phyloP scores from a whole-genome alignment of 1,140 invertebrate species.

The Papilio xuthus region DNA sequence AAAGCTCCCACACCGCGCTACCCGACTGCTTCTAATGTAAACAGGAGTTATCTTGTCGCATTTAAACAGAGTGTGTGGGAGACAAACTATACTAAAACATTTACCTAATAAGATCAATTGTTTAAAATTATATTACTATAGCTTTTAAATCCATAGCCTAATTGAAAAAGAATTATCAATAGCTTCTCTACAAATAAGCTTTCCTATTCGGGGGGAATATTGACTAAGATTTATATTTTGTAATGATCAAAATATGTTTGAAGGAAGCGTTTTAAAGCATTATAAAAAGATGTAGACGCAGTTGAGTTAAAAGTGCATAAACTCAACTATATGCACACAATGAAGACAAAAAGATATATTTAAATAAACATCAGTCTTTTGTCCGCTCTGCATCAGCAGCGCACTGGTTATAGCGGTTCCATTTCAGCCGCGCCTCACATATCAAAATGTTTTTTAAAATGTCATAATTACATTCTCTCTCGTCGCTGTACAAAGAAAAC shows the following conservation, averaged over 20 bases:
- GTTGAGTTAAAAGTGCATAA: neutral
- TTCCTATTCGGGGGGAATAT: neutral
- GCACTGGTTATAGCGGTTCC: neutral
- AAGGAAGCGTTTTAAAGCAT: neutral
- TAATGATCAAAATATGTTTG: neutral
- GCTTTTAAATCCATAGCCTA: neutral
- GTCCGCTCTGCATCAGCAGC: neutral
- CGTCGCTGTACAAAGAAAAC: conserved; percentile 7
- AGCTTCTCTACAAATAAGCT: neutral
- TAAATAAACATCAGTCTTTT: conserved; percentile 1
- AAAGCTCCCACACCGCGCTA: neutral
- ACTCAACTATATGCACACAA: neutral
- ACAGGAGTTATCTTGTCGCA: neutral
- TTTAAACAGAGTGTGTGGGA: neutral
- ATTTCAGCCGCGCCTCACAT: neutral
- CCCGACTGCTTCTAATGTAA: neutral
- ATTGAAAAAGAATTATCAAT: neutral
- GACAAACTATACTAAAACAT: neutral
- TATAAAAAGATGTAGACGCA: neutral
- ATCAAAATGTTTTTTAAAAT: conserved; percentile 29
- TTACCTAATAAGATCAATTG: too few species aligned
- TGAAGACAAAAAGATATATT: neutral
- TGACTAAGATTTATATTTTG: neutral
- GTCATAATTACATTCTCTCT: conserved; percentile 25
- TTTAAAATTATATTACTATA: too few species aligned